phyloP scores from a whole-genome alignment of 2,113 vertebrate species.

The Nettapus auritus region DNA sequence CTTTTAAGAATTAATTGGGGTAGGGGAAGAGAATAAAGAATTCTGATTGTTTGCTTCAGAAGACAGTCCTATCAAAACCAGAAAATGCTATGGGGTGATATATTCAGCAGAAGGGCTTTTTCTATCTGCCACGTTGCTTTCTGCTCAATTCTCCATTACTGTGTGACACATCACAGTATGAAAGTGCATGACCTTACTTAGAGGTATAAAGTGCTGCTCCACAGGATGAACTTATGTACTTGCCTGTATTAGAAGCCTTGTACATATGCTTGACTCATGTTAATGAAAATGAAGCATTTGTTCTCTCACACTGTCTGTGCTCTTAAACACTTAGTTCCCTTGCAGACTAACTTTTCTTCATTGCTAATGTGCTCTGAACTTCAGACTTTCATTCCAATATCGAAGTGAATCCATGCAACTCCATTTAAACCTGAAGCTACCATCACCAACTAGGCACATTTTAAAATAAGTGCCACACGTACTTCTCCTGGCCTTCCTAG shows the following conservation, averaged over 20 bases:
- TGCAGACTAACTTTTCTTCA: background rate
- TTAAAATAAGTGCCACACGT: background rate
- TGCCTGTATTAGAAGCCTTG: background rate
- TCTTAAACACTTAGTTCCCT: background rate
- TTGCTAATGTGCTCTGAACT: background rate
- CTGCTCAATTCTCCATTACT: background rate
- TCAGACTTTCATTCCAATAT: background rate
- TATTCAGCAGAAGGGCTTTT: background rate
- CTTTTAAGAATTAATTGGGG: no score
- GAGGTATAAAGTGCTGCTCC: background rate
- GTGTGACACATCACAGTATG: background rate
- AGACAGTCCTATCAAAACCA: background rate
- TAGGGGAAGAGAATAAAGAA: no score
- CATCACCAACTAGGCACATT: background rate
- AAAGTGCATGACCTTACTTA: background rate
- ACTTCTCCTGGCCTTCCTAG: background rate
- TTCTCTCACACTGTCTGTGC: background rate
- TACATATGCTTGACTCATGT: accelerated
- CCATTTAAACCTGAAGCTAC: background rate
- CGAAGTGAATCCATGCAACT: background rate
- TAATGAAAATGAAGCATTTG: background rate
- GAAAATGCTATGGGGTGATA: background rate
- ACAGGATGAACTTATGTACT: background rate
- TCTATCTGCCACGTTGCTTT: background rate
- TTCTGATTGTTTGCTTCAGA: background rate